Evolutionary conservation across 2,113 vertebrate species (phyloP), one percentile per base, ranked within the genome.

Genomic region (Eptatretus burgeri): DNA sequence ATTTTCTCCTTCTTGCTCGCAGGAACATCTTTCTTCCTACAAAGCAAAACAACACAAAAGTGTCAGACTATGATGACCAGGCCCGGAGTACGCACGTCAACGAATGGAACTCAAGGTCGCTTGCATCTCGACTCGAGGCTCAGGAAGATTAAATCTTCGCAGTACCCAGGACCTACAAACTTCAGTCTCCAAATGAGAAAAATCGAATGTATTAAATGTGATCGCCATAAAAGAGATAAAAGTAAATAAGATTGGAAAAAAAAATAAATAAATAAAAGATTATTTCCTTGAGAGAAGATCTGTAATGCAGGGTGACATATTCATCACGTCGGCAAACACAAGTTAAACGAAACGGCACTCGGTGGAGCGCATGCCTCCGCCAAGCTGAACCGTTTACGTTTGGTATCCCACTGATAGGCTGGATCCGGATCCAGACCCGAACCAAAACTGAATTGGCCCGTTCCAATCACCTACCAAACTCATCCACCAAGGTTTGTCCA

Each of bases 1-100:
- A 96, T 89, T 9, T 89, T 74, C 70, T 96, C 91, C 66, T 98
- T 98, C 77, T 96, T 98, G 68, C 82, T 88, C 16, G 85, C 77
- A 49, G 82, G 78, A 68, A 83, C 81, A 66, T 96, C 89, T 73
- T 94, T 98, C 80, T 93, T 98, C 80, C 91, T 98, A 66, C 56
- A 77, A 72, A 67, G 62, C 69, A 65, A 14, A 68, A 63, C 66
- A 8, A 27, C 2, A 50, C 27, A 7, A 41, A 41, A 41, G 27
- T 41, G 27, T 41, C 27, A 66, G 62, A 49, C 14, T 16, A 41
- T 20, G 9, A 4, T 62, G 50, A 51, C 50, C 13, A 11, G 51
- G 62, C 17, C 18, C n/a, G 50, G 51, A 56, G 50, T 7, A 11
- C 27, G 8, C 51, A 63, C 9, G 51, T 53, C 2, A 3, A 19